Evolutionary conservation across 2,797 vertebrate species (phyloP).

Genomic region (Mus minutoides): DNA sequence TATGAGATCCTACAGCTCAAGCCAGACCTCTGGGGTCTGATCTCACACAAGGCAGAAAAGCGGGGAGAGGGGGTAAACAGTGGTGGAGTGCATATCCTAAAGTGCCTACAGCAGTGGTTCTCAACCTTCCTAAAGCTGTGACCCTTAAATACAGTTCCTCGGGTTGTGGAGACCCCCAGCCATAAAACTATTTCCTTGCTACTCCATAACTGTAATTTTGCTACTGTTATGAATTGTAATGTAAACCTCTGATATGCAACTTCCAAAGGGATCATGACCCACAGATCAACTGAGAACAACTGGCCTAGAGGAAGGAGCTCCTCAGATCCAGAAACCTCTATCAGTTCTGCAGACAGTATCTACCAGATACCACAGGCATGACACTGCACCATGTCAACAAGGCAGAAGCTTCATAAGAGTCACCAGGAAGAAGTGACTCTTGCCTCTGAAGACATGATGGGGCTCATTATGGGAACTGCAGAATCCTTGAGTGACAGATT

Average conservation of each 20-base stretch:
- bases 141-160: background rate
- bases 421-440: rapidly evolving
- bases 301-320: background rate
- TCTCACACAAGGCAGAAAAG: background rate
- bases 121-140: background rate
- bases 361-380: background rate
- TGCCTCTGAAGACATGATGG: background rate
- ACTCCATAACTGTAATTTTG: background rate
- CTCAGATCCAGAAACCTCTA: background rate
- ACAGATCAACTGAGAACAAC: background rate
- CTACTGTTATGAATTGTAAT: background rate
- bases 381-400: rapidly evolving
- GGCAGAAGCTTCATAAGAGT: background rate
- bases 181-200: background rate
- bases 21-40: background rate
- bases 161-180: background rate
- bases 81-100: too few species aligned
- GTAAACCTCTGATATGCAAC: background rate
- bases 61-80: background rate
- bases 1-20: background rate
- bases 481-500: background rate
- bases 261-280: too few species aligned
- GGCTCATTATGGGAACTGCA: rapidly evolving
- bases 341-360: background rate
- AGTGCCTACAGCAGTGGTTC: background rate